Evolutionary conservation across 1,140 invertebrate species (phyloP).

Genomic region (Orchestia grillus): DNA sequence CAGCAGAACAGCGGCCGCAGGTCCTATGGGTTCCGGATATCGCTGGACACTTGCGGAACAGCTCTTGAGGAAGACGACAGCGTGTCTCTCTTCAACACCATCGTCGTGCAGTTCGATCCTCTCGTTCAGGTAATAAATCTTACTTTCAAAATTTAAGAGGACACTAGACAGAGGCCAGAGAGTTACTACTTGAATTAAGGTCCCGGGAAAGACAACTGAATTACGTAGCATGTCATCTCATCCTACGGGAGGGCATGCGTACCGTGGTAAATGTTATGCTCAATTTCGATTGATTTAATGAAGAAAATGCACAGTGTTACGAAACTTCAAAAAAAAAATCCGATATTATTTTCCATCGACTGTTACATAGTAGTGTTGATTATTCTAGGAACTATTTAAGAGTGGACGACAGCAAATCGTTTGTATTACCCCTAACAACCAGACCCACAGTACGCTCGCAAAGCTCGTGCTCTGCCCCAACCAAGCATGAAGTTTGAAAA

Average conservation of each 20-base stretch:
- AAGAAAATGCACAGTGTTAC: not conserved
- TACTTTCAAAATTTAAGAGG: not conserved
- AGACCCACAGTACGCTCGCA: too few relatives aligned
- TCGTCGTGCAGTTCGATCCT: constrained; percentile 68
- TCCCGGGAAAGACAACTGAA: not conserved
- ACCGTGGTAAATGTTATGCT: too few relatives aligned
- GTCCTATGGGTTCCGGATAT: constrained; percentile 60
- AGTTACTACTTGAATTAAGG: too few relatives aligned
- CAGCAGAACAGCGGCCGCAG: constrained; percentile 60
- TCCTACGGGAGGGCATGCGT: too few relatives aligned
- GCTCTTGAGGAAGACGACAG: constrained; percentile 55
- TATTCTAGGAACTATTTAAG: not conserved
- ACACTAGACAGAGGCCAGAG: not conserved
- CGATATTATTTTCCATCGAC: not conserved
- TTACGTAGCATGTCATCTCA: not conserved
- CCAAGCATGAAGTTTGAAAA: not conserved
- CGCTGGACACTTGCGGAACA: constrained; percentile 63
- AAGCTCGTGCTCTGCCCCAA: too few relatives aligned
- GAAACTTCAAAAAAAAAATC: not conserved
- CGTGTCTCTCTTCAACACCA: constrained; percentile 62
- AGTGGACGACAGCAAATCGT: not conserved
- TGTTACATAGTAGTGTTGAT: not conserved
- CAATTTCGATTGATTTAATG: too few relatives aligned
- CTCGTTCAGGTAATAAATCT: constrained; percentile 61
- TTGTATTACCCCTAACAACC: too few relatives aligned